Evolutionary conservation across 2,888 invertebrate genomes (phyloP).

Genomic region (Zaprionus lineosus): DNA sequence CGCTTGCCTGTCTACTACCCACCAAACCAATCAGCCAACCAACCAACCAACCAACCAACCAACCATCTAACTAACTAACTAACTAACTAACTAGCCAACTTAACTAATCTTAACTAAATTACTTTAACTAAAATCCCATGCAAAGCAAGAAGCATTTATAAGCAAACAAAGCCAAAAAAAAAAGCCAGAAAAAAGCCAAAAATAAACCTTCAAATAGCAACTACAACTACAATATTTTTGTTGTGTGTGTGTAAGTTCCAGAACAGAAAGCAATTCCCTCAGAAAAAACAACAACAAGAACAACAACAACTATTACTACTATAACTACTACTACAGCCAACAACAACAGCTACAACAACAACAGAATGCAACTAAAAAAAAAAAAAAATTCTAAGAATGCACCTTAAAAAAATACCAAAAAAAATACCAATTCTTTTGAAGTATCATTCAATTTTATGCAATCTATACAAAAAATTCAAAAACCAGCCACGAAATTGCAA

Average conservation of each 20-base stretch:
- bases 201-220: conserved; percentile 21
- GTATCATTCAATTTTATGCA: conserved; percentile 65
- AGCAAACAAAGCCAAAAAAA: no score
- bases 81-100: conserved; percentile 36
- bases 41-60: not conserved
- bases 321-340: conserved; percentile 65
- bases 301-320: conserved; percentile 31
- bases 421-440: conserved; percentile 16
- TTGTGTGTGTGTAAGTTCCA: conserved; percentile 65
- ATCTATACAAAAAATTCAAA: conserved; percentile 59
- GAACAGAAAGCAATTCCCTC: conserved; percentile 49
- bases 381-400: conserved; percentile 56
- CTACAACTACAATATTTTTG: conserved; percentile 57
- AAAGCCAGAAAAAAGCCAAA: conserved; percentile 14
- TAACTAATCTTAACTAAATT: conserved; percentile 31
- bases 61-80: not conserved
- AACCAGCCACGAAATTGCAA: conserved; percentile 65
- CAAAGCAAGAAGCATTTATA: no score
- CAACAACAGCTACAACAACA: conserved; percentile 77
- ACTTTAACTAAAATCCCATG: no score
- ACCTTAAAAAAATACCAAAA: conserved; percentile 58
- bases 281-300: conserved; percentile 47
- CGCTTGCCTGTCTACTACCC: not conserved
- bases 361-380: conserved; percentile 83
- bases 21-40: not conserved